phyloP scores from a whole-genome alignment of 1,140 invertebrate genomes.

The Meloidogyne floridensis region DNA sequence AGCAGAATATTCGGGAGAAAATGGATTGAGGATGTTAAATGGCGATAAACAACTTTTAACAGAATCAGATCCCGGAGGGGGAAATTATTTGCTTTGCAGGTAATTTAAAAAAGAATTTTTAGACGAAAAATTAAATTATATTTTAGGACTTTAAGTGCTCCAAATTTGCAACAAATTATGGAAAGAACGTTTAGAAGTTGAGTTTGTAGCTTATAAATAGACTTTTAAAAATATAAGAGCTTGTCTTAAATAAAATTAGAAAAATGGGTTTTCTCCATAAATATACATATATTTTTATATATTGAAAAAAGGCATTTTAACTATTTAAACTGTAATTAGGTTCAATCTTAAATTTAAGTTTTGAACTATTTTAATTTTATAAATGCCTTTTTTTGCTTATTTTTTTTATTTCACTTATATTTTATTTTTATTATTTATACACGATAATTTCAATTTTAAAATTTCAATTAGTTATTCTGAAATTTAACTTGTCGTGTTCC shows the following conservation, averaged over 20 bases:
- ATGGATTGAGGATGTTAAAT: constrained; percentile 9
- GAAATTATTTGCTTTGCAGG: constrained; percentile 8
- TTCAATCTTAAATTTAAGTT: too few species aligned
- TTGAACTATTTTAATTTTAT: too few species aligned
- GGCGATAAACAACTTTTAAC: not conserved
- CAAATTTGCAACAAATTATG: not conserved
- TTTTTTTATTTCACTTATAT: too few species aligned
- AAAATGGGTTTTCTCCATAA: constrained; percentile 5
- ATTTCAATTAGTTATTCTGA: too few species aligned
- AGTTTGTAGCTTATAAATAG: not conserved
- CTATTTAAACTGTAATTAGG: too few species aligned
- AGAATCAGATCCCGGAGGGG: not conserved
- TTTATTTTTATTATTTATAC: too few species aligned
- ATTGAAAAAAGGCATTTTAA: not conserved
- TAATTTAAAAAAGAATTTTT: not conserved
- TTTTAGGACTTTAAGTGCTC: not conserved
- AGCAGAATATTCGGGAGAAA: not conserved
- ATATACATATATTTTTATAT: not conserved
- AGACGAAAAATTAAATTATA: not conserved
- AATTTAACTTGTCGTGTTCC: too few species aligned
- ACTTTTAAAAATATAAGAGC: constrained; percentile 8
- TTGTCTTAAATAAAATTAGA: not conserved
- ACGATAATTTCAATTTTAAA: too few species aligned
- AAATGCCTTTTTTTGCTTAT: too few species aligned
- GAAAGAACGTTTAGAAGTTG: not conserved